phyloP scores from a whole-genome alignment of 1,140 invertebrate species.

The Drosophila lacteicornis region DNA sequence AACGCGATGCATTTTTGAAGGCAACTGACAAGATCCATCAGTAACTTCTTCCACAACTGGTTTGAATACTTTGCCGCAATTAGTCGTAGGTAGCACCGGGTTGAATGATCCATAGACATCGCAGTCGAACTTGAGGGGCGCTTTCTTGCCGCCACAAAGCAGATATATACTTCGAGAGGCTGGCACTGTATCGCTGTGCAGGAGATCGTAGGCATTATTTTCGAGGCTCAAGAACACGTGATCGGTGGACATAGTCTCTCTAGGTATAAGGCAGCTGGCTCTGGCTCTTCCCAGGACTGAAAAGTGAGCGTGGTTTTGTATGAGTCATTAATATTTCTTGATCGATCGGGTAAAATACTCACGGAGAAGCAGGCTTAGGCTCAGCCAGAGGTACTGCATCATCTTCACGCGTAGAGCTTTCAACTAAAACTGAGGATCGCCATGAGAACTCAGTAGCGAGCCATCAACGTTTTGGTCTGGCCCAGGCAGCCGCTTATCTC shows the following conservation, averaged over 20 bases:
- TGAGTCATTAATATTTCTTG: no score
- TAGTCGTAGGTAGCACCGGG: not conserved
- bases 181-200: conserved; percentile 5
- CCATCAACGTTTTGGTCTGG: not conserved
- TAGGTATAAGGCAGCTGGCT: not conserved
- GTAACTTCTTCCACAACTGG: not conserved
- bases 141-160: not conserved
- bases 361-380: not conserved
- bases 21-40: conserved; percentile 5
- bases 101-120: not conserved
- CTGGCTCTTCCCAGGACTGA: not conserved
- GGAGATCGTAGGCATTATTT: not conserved
- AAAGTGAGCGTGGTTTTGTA: no score
- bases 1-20: conserved; percentile 16
- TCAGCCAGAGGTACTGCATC: conserved; percentile 6
- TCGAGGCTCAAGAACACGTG: not conserved
- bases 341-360: not conserved
- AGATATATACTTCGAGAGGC: not conserved
- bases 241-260: not conserved
- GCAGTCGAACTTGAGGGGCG: not conserved
- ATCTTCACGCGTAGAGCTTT: conserved; percentile 13
- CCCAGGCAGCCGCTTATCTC: not conserved
- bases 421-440: conserved; percentile 17
- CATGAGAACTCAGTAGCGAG: not conserved
- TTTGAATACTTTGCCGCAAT: not conserved